Evolutionary conservation across 2,888 invertebrate species (phyloP).

Genomic region (Pomacea canaliculata): DNA sequence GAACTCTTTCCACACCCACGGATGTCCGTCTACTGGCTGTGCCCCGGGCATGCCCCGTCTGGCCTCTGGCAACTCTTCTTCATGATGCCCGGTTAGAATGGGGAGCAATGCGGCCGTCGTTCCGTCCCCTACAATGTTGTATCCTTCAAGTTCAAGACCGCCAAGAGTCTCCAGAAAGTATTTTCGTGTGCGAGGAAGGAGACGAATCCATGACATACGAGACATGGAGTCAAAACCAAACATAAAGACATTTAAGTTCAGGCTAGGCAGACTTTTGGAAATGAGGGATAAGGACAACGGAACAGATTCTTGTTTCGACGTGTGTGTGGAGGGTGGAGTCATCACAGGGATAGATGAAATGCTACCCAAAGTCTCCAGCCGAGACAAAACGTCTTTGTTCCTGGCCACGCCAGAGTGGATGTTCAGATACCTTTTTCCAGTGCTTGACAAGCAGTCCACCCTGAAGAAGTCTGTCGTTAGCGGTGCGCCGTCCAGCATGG

Average conservation of each 20-base stretch:
- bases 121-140: slow-evolving; percentile 71
- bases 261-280: neutral
- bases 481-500: slow-evolving; percentile 46
- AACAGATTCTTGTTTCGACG: neutral
- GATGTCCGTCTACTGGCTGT: no score
- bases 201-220: slow-evolving; percentile 75
- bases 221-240: slow-evolving; percentile 85
- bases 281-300: neutral
- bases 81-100: slow-evolving; percentile 74
- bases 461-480: slow-evolving; percentile 61
- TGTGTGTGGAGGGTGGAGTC: neutral
- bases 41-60: no score
- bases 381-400: slow-evolving; percentile 32
- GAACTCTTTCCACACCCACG: no score
- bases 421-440: slow-evolving; percentile 76
- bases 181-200: slow-evolving; percentile 59
- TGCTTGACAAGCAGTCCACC: slow-evolving; percentile 53
- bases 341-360: neutral
- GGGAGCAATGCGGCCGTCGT: slow-evolving; percentile 81
- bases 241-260: slow-evolving; percentile 24
- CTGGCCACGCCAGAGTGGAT: slow-evolving; percentile 75
- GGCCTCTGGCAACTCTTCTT: no score
- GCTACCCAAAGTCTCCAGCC: slow-evolving; percentile 1
- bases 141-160: slow-evolving; percentile 76
- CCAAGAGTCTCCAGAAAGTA: slow-evolving; percentile 58